phyloP scores from a whole-genome alignment of 2,113 vertebrate genomes.

The Pedetes capensis region DNA sequence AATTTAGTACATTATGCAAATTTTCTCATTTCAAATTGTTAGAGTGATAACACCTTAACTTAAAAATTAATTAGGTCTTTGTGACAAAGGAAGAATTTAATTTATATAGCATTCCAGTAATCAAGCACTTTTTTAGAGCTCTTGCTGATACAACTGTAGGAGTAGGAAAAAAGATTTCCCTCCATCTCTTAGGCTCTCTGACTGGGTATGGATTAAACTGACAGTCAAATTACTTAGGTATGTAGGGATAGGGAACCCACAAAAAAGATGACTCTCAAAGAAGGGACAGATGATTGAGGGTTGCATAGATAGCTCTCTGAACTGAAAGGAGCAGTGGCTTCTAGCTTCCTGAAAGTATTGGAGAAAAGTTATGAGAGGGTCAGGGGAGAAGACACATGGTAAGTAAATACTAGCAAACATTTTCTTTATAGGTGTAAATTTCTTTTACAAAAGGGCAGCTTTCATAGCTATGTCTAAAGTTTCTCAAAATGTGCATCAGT shows the following conservation, averaged over 20 bases:
- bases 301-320: neutral
- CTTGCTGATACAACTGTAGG: neutral
- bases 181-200: neutral
- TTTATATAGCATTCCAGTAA: neutral
- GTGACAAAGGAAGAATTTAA: neutral
- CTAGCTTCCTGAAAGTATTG: rapidly evolving
- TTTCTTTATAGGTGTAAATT: neutral
- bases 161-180: neutral
- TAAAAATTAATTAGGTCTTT: neutral
- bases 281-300: neutral
- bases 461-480: neutral
- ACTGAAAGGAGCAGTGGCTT: neutral
- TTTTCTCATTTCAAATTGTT: neutral
- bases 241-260: neutral
- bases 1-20: neutral
- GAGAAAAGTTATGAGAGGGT: neutral
- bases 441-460: neutral
- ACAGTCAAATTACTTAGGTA: too few relatives aligned
- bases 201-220: neutral
- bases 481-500: neutral
- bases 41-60: neutral
- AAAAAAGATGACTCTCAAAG: neutral
- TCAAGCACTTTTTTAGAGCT: neutral
- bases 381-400: neutral
- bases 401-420: neutral